A percentile compares a stretch with the other conserved stretches of the same genome.
phyloP scores from a whole-genome alignment of 2,888 invertebrate genomes.

The Lasius fuliginosus region DNA sequence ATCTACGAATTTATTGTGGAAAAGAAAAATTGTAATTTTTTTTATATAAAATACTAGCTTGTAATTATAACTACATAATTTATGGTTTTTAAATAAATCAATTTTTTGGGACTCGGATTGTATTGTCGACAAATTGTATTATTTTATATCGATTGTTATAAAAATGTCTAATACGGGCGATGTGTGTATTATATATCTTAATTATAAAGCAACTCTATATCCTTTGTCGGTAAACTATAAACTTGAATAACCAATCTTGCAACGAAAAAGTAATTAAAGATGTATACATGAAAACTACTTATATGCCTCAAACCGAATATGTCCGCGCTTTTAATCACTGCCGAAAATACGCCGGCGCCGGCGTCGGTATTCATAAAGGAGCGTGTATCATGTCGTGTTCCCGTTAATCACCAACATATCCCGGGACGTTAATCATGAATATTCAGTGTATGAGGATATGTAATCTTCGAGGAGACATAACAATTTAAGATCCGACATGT shows the following conservation, averaged over 20 bases:
- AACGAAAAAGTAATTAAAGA: constrained; percentile 29
- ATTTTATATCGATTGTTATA: not conserved
- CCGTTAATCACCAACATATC: constrained; percentile 51
- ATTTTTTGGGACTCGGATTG: not conserved
- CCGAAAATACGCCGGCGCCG: constrained; percentile 26
- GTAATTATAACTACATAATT: not conserved
- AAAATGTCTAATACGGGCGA: not conserved
- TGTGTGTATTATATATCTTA: not conserved
- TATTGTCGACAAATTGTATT: not conserved
- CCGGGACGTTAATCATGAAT: constrained; percentile 73
- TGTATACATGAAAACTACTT: constrained; percentile 16
- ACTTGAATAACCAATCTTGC: not conserved
- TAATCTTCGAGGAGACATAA: constrained; percentile 65
- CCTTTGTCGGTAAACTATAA: not conserved
- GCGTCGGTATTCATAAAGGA: constrained; percentile 53
- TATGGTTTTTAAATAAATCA: not conserved
- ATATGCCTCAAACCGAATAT: constrained; percentile 14
- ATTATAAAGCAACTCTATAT: constrained; percentile 4
- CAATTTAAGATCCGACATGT: constrained; percentile 59
- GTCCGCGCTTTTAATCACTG: constrained; percentile 53
- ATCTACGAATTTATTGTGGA: not conserved
- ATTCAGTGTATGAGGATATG: constrained; percentile 66
- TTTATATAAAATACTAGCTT: not conserved
- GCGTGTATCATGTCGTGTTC: constrained; percentile 49
- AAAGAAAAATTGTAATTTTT: not conserved